phyloP scores from a whole-genome alignment of 2,888 invertebrate species.

The Lordiphosa andalusiaca region DNA sequence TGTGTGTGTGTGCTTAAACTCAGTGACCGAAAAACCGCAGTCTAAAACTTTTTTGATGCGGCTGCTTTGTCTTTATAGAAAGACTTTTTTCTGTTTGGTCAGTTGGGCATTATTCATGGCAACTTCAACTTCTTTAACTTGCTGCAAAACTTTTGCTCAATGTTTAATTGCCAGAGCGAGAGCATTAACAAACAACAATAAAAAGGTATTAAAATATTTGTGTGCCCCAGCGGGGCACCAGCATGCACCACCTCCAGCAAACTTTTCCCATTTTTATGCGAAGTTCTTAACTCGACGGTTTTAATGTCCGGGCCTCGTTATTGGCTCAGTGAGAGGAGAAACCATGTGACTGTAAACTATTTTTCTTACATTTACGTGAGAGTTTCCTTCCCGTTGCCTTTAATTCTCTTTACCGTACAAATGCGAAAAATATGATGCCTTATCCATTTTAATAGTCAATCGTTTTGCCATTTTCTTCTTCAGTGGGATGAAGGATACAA shows the following conservation, averaged over 20 bases:
- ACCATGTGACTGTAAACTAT: constrained; percentile 62
- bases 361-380: constrained; percentile 69
- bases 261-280: constrained; percentile 30
- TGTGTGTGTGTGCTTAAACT: constrained; percentile 10
- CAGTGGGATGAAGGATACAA: constrained; percentile 30
- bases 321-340: constrained; percentile 52
- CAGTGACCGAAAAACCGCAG: constrained; percentile 34
- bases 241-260: not conserved
- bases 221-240: constrained; percentile 2
- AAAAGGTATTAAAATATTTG: constrained; percentile 35
- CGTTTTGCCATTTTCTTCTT: constrained; percentile 66
- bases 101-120: constrained; percentile 57
- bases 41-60: constrained; percentile 40
- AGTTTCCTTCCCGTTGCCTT: constrained; percentile 6
- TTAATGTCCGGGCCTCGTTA: constrained; percentile 43
- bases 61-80: constrained; percentile 30
- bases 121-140: constrained; percentile 36
- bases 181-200: not conserved
- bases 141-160: constrained; percentile 42
- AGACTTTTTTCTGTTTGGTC: constrained; percentile 13
- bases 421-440: constrained; percentile 70
- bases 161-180: constrained; percentile 59
- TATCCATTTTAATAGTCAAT: constrained; percentile 76
- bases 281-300: constrained; percentile 34
- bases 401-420: constrained; percentile 1